A percentile compares a stretch with the other conserved stretches of the same genome.
Evolutionary conservation across 2,113 vertebrate genomes (phyloP).

Genomic region (Prionailurus bengalensis): DNA sequence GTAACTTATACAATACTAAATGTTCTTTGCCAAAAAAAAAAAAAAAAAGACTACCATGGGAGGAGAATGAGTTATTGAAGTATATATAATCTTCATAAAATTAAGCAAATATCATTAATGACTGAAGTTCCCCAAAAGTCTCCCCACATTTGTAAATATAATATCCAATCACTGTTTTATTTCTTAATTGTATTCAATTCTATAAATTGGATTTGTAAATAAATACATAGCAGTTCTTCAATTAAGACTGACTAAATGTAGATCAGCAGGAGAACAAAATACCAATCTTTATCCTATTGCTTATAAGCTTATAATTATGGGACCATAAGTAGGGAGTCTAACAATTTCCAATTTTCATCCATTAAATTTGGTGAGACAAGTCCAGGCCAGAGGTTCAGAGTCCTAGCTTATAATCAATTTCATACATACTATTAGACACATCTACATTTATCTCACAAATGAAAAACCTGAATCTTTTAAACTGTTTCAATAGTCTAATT

Average conservation of each 20-base stretch:
- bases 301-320: neutral
- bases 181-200: conserved; percentile 21
- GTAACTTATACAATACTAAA: neutral
- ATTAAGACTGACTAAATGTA: neutral
- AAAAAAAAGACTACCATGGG: neutral
- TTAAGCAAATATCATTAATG: conserved; percentile 20
- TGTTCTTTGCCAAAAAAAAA: neutral
- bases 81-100: conserved; percentile 23
- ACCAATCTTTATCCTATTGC: neutral
- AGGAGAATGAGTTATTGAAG: neutral
- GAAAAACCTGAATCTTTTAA: neutral
- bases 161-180: neutral
- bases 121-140: neutral
- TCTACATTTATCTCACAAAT: neutral
- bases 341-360: neutral
- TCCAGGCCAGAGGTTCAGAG: neutral
- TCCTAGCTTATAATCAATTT: neutral
- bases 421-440: neutral
- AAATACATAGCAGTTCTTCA: neutral
- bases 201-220: neutral
- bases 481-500: conserved; percentile 12
- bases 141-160: neutral
- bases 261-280: neutral
- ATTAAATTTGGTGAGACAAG: neutral
- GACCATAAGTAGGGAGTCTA: neutral